Evolutionary conservation across 2,797 vertebrate genomes (phyloP).

Genomic region (Phrynocephalus vlangalii): DNA sequence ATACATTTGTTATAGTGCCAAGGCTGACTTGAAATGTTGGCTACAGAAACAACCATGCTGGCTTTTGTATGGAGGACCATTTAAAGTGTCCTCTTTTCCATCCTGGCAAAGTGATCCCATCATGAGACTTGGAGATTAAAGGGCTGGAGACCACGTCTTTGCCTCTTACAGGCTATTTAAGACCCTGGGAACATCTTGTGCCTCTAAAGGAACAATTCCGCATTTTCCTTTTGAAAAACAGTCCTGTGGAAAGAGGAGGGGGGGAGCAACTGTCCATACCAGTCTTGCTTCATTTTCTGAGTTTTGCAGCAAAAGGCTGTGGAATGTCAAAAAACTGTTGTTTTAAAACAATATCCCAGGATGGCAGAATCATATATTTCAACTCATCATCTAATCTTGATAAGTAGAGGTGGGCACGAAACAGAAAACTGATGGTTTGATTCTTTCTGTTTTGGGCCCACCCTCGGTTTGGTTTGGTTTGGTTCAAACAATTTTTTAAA

Average conservation of each 20-base stretch:
- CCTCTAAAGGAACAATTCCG: background rate
- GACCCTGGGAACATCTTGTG: no score
- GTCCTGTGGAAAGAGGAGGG: no score
- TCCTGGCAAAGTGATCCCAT: background rate
- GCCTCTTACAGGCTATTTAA: background rate
- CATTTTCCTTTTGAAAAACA: background rate
- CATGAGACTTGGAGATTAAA: background rate
- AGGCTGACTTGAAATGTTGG: constrained; percentile 30
- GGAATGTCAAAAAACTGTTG: background rate
- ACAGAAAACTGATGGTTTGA: no score
- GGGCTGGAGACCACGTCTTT: background rate
- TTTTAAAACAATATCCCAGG: background rate
- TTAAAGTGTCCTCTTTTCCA: background rate
- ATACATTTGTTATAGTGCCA: constrained; percentile 17
- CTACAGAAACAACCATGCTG: constrained; percentile 26
- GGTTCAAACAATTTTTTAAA: no score
- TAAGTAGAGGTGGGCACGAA: no score
- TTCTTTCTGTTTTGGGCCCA: no score
- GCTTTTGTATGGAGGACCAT: constrained; percentile 2
- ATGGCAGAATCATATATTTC: background rate
- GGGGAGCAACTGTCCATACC: no score
- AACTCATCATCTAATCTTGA: background rate
- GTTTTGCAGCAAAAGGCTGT: background rate
- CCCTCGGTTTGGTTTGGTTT: no score
- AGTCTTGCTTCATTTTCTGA: background rate